These are phyloP conservation scores for Xiphydria camelus DNA, from an alignment of 2,888 invertebrate species.

Conservation along the genomic window DNA sequence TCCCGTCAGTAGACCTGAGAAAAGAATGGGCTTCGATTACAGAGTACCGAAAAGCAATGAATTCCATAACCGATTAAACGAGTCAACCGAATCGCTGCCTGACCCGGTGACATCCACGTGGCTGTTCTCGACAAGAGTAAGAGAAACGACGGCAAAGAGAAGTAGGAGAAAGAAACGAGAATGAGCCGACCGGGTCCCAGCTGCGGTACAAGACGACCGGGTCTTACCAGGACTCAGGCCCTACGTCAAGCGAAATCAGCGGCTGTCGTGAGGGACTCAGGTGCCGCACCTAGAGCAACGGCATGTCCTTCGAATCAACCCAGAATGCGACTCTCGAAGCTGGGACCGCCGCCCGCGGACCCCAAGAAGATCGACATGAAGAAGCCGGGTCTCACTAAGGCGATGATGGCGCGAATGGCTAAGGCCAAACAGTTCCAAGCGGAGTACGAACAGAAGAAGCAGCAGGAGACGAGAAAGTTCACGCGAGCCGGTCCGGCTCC, in stretches of 20 bases:
- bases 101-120: too few relatives aligned
- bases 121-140: too few relatives aligned
- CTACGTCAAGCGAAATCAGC: conserved; percentile 35
- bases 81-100: neutral
- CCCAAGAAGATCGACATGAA: conserved; percentile 40
- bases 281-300: neutral
- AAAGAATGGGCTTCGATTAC: conserved; percentile 13
- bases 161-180: neutral
- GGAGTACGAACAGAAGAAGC: conserved; percentile 22
- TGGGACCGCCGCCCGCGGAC: conserved; percentile 10
- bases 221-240: conserved; percentile 33
- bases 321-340: neutral
- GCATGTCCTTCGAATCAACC: neutral
- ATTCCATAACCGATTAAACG: conserved; percentile 7
- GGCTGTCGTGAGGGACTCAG: conserved; percentile 24
- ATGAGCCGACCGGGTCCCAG: conserved; percentile 1
- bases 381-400: conserved; percentile 38
- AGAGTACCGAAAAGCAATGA: conserved; percentile 26
- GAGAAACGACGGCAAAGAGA: conserved; percentile 18
- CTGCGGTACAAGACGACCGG: conserved; percentile 15
- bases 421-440: conserved; percentile 28
- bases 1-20: too few relatives aligned
- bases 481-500: too few relatives aligned
- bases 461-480: conserved; percentile 24
- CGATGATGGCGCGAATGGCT: conserved; percentile 43